These are phyloP conservation scores for Ianthella basta DNA, from an alignment of 37 sponge, comb jelly and placozoan species.

Conservation along the genomic window DNA sequence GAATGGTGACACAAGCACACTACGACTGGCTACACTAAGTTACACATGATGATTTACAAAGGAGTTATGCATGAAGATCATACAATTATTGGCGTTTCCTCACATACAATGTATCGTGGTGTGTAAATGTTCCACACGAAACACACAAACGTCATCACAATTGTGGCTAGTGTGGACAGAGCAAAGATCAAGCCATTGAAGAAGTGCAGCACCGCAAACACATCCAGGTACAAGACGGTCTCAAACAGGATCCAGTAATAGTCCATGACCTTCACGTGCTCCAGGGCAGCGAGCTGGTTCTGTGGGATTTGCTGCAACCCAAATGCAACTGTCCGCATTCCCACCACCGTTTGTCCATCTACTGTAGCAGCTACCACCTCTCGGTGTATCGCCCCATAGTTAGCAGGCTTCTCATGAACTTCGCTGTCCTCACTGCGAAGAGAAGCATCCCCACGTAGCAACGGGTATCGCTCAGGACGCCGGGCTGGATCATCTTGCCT, in stretches of 20 bases:
- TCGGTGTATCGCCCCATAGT: background rate
- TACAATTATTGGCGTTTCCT: too few relatives aligned
- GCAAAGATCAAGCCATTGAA: background rate
- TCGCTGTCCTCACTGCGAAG: background rate
- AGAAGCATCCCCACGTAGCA: background rate
- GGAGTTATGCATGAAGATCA: too few relatives aligned
- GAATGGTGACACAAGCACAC: too few relatives aligned
- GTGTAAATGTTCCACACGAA: conserved; percentile 30
- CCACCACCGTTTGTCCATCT: background rate
- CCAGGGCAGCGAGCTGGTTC: background rate
- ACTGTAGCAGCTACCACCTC: background rate
- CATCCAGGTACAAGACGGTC: conserved; percentile 17
- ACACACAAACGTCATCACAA: background rate
- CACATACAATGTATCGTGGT: conserved; percentile 19
- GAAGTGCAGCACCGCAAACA: conserved; percentile 20
- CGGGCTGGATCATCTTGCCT: background rate
- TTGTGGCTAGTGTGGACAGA: background rate
- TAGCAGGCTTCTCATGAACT: background rate
- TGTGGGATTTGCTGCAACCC: conserved; percentile 4
- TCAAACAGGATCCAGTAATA: conserved; percentile 27
- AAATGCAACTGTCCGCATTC: background rate
- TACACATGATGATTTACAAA: too few relatives aligned
- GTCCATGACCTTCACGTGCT: background rate
- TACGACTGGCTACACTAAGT: too few relatives aligned
- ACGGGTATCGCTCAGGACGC: background rate